These are phyloP conservation scores for Tupaia tana DNA, from an alignment of 2,113 vertebrate species.

Conservation along the genomic window DNA sequence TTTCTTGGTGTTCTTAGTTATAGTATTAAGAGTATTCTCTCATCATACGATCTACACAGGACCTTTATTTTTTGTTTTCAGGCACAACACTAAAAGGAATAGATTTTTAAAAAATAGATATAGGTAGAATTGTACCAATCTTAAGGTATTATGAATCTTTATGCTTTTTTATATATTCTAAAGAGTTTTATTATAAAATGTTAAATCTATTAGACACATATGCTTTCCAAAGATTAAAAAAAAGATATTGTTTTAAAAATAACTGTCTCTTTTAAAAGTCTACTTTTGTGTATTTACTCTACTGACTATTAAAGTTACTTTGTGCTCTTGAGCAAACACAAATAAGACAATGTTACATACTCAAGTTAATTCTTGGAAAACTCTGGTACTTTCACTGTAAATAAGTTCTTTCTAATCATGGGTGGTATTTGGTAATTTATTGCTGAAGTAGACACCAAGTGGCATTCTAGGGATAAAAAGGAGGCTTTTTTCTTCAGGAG, in stretches of 20 bases:
- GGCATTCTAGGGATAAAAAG: conserved; percentile 57
- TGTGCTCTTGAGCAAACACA: conserved; percentile 55
- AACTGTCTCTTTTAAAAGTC: conserved; percentile 33
- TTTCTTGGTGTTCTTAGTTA: neutral
- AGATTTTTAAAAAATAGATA: neutral
- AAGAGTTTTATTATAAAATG: conserved; percentile 46
- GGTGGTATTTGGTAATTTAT: conserved; percentile 53
- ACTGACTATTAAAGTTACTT: conserved; percentile 34
- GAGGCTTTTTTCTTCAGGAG: neutral
- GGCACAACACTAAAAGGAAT: neutral
- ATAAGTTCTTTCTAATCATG: conserved; percentile 59
- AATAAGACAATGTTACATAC: conserved; percentile 37
- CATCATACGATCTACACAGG: neutral
- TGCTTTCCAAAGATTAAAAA: conserved; percentile 38
- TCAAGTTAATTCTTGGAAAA: conserved; percentile 56
- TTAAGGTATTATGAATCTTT: conserved; percentile 34
- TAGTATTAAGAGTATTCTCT: conserved; percentile 11
- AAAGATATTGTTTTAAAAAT: conserved; percentile 61
- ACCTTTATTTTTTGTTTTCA: neutral
- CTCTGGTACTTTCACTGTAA: conserved; percentile 58
- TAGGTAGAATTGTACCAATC: neutral
- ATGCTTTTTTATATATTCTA: conserved; percentile 12
- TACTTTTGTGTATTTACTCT: conserved; percentile 42
- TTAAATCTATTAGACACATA: conserved; percentile 26
- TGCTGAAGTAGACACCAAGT: conserved; percentile 33